Base-by-base conservation (phyloP, 1,140 invertebrate genomes). In the Protaetia brevitarsis region DNA sequence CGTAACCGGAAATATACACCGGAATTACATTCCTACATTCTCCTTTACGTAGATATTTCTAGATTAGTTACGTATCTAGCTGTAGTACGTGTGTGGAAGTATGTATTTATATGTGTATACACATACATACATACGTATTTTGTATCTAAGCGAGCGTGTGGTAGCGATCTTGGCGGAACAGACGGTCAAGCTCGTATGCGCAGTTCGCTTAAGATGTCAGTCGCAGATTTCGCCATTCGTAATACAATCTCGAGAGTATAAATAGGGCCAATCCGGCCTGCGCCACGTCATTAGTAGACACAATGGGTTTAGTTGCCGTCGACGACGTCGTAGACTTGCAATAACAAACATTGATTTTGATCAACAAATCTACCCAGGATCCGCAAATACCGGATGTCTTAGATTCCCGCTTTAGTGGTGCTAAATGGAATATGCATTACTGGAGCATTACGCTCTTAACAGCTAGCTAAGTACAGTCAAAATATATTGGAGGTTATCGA, bases 301-400 rank as follows among this genome's bases (percentile, higher is more conserved):
- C 71, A 73, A 73, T 73, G 16, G 27, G 16, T 59, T 59, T 23
- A 13, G 64, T 64, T 56, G 65, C 70, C 68, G 68, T 68, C 66
- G 68, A 61, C 64, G 29, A 19, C 51, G 29, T 64, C 62, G 64
- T 69, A 51, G 19, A 51, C 41, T 51, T 51, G 19, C 41, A 51
- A 69, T 68, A 71, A 73, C 69, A 71, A 69, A 68, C 68, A 71
- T 73, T 73, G 71, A 73, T 73, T 73, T 71, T 73, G 16, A 73
- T 73, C 71, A 68, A 71, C 63, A 71, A 58, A 37, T 37, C 65
- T 51, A 59, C 57, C n/a, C n/a, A n/a, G n/a, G 57, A 59, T 6
- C 26, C 26, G 26, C 26, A 59, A 59, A 31, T 28, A n/a, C 57
- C 16, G 13, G 13, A 27, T 27, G 57, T 19, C 13, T 8, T 34